Evolutionary conservation across 2,797 vertebrate genomes (phyloP), one percentile per base, ranked within the genome.

Genomic region (Cacajao melanocephalus): DNA sequence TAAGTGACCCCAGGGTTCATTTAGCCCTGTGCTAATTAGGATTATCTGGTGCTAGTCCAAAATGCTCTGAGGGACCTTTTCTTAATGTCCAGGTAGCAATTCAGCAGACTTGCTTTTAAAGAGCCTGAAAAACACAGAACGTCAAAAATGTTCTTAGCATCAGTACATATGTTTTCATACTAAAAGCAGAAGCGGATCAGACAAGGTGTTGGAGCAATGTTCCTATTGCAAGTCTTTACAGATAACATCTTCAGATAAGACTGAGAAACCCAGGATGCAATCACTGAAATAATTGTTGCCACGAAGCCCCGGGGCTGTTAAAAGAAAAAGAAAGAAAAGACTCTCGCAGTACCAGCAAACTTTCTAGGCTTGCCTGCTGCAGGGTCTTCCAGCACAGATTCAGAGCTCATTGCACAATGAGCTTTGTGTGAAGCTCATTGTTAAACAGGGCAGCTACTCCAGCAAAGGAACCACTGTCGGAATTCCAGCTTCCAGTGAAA

Each of bases 341-440:
- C 26, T 97, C 95, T 97, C 90, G 93, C 94, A 97, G 88, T 96
- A 95, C 87, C 96, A 97, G 96, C 94, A 96, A 93, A 96, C 80
- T 86, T 96, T 90, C 93, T 93, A 93, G 97, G 97, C 92, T 95
- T 70, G 88, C 88, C 97, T 97, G 97, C 98, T 98, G 96, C 94
- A 96, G 86, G 96, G 72, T 98, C 97, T 97, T 97, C 95, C 96
- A 98, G 96, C 93, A 96, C 0, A 61, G 83, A 78, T 70, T 84
- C 61, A n/a, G 90, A 97, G 95, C 78, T 67, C 61, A 4, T 67
- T 67, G 61, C 61, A n/a, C 61, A 67, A 67, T n/a, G 61, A 19
- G 33, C 83, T 98, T 98, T 98, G 98, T 98, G 36, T 85, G 50
- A 83, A 96, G 94, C 95, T 98, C 97, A 96, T 97, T 98, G 98